These are phyloP conservation scores for Chionis minor DNA, from an alignment of 2,113 vertebrate species.

Conservation along the genomic window DNA sequence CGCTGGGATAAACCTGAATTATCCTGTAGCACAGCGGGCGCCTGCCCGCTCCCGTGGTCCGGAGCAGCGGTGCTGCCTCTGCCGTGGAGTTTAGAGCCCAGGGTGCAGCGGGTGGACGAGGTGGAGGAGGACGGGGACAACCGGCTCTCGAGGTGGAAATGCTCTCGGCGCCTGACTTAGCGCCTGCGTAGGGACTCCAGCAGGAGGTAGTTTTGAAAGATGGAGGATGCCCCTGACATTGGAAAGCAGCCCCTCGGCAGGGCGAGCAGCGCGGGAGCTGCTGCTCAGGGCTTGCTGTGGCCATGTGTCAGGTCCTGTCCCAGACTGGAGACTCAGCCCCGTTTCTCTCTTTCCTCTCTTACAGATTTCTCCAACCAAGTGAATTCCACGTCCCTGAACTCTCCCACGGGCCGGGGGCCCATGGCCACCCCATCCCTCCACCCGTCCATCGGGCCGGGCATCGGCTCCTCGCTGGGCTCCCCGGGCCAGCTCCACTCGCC, in stretches of 20 bases:
- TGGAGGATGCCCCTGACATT: too few relatives aligned
- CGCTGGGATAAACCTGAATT: neutral
- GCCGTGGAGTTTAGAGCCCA: neutral
- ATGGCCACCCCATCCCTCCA: conserved; percentile 89
- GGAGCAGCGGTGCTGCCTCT: neutral
- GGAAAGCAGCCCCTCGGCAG: neutral
- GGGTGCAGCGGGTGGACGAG: fast-evolving
- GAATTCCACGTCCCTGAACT: conserved; percentile 85
- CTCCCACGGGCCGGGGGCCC: conserved; percentile 84
- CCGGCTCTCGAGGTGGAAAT: neutral
- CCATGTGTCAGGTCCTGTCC: neutral
- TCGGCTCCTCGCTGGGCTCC: conserved; percentile 88
- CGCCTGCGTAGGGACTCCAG: fast-evolving
- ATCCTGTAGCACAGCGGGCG: fast-evolving
- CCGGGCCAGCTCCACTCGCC: conserved; percentile 90
- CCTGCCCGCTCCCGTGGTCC: fast-evolving
- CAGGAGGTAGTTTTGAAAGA: neutral
- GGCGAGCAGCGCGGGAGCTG: neutral
- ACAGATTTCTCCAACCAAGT: conserved; percentile 90
- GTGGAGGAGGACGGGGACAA: neutral
- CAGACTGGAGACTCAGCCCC: fast-evolving
- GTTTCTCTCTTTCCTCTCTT: neutral
- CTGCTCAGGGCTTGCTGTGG: neutral
- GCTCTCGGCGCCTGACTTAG: neutral
- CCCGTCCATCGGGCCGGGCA: conserved; percentile 74